Evolutionary conservation across 1,140 invertebrate species (phyloP).

Genomic region (Danaus plexippus): DNA sequence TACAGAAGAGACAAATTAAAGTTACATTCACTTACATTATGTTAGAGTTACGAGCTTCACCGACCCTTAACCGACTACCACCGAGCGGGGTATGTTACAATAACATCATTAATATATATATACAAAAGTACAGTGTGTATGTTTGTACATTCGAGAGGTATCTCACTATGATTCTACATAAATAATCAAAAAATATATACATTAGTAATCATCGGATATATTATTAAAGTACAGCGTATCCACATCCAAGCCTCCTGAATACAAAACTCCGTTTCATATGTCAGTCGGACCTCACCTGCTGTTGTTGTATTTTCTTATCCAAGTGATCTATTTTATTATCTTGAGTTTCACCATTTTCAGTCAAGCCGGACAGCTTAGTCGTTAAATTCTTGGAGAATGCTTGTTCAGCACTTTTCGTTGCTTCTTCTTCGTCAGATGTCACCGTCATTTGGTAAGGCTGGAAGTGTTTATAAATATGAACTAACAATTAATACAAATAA

Average conservation of each 20-base stretch:
- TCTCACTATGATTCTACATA: too few species aligned
- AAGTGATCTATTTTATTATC: constrained; percentile 52
- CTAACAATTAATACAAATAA: too few species aligned
- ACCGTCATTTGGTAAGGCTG: constrained; percentile 74
- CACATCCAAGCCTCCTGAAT: too few species aligned
- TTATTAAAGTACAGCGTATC: too few species aligned
- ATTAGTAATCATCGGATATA: constrained; percentile 1
- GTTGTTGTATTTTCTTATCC: constrained; percentile 61
- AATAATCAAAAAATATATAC: background rate
- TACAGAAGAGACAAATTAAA: too few species aligned
- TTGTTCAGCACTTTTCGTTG: constrained; percentile 72
- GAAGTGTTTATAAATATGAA: constrained; percentile 19
- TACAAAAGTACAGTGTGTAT: background rate
- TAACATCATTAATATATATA: constrained; percentile 1
- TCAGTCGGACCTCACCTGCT: constrained; percentile 51
- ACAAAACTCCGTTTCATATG: background rate
- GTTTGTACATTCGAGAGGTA: too few species aligned
- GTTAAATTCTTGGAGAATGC: constrained; percentile 44
- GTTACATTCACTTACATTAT: too few species aligned
- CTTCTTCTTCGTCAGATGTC: constrained; percentile 81
- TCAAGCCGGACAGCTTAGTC: constrained; percentile 44
- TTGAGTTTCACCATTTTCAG: constrained; percentile 22
- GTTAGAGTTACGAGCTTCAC: too few species aligned
- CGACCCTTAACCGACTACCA: too few species aligned
- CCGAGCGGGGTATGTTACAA: background rate